Base-by-base conservation (phyloP, 2,888 invertebrate species). In the Philhelius pedissequus region DNA sequence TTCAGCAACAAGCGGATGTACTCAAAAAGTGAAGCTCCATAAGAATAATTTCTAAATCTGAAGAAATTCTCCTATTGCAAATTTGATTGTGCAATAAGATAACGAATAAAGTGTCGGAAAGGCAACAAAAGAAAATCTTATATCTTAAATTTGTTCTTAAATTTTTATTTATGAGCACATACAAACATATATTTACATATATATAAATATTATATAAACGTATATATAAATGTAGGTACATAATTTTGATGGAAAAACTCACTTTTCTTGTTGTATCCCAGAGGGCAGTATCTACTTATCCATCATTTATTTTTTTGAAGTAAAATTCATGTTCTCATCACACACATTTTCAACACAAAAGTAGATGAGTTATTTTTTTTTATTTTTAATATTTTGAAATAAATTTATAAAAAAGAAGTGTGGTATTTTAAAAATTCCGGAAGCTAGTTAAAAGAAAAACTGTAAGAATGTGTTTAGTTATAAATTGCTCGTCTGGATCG, bases 301-400 rank as follows among this genome's bases (percentile, higher is more conserved):
- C 9, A 62, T 18, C 25, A 27, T 60, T 25, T 62, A 27, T 11
- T 43, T 60, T 7, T 22, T n/a, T 7, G 38, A 13, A 7, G 0
- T 6, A 2, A 20, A 22, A 11, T 18, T 35, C 48, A 13, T 38
- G n/a, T 40, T 38, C 8, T 2, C 35, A 45, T 35, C n/a, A 7
- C 11, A 15, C 4, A 56, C 18, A 32, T 25, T n/a, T n/a, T n/a
- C n/a, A n/a, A 20, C n/a, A 13, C 18, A 18, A 27, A 45, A 43
- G 9, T 43, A 32, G n/a, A n/a, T 48, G 48, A 27, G 32, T 64
- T 70, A 38, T 70, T 64, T 54, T 76, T 81, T 75, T 76, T 80
- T 80, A 69, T 69, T 74, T 74, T 79, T 18, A 77, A 56, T 70
- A 32, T 64, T 70, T 54, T 13, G n/a, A 50, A 48, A 52, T 38